Conservation (phyloP, 2,113 vertebrate genomes). For the Podilymbus podiceps region DNA sequence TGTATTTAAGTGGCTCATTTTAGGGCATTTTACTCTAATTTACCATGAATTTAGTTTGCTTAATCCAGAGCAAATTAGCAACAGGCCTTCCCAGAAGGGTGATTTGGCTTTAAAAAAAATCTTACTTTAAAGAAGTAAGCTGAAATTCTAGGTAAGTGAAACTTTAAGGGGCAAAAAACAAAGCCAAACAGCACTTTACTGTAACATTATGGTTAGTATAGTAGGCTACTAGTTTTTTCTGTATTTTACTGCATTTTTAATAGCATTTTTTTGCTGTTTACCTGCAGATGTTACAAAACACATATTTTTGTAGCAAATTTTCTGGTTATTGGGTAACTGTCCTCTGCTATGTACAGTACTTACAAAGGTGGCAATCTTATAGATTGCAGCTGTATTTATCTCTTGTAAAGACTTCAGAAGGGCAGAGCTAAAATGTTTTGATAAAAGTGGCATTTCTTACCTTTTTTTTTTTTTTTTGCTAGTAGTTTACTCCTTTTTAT, state of each 20-base stretch:
- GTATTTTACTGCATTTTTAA: slow-evolving; percentile 25
- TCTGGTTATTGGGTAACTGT: slow-evolving; percentile 57
- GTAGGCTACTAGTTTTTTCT: slow-evolving; percentile 24
- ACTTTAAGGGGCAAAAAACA: background rate
- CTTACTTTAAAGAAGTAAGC: background rate
- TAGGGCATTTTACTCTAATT: slow-evolving; percentile 16
- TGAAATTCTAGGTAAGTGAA: background rate
- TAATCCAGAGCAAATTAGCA: background rate
- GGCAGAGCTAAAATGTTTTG: slow-evolving; percentile 61
- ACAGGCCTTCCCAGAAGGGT: background rate
- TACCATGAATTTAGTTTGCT: background rate
- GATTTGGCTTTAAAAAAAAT: background rate
- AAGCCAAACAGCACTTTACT: slow-evolving; percentile 57
- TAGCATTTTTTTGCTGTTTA: slow-evolving; percentile 39
- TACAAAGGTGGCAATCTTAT: slow-evolving; percentile 56
- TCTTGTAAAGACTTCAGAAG: slow-evolving; percentile 61
- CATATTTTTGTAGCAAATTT: slow-evolving; percentile 61
- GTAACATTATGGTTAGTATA: background rate
- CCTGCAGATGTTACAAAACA: slow-evolving; percentile 43
- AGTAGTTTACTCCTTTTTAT: slow-evolving; percentile 33
- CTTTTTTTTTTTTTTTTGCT: background rate
- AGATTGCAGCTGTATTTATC: slow-evolving; percentile 62
- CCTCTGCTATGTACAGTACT: slow-evolving; percentile 58
- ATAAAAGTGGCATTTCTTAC: slow-evolving; percentile 60
- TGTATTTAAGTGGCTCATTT: slow-evolving; percentile 27